phyloP scores from a whole-genome alignment of 2,797 vertebrate species.

The Sebastes glaucus region DNA sequence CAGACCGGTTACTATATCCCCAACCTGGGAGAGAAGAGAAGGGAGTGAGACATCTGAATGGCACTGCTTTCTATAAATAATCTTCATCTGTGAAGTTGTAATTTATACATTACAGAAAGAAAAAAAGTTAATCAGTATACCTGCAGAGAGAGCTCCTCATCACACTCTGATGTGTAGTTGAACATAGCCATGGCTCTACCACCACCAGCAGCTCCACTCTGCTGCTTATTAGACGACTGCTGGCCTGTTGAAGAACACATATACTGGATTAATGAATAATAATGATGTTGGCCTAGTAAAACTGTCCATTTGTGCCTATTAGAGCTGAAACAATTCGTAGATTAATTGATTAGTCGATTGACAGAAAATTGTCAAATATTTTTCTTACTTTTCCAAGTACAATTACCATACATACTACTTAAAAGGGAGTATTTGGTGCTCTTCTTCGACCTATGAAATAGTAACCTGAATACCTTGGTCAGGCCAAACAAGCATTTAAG shows the following conservation, averaged over 20 bases:
- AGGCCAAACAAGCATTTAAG: not conserved
- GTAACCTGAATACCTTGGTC: not conserved
- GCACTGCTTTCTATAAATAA: not conserved
- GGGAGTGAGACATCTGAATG: not conserved
- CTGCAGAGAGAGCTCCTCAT: slow-evolving; percentile 91
- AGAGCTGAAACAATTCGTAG: not conserved
- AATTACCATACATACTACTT: not conserved
- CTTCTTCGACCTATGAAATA: not conserved
- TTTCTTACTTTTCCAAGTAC: not conserved
- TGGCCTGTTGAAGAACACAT: slow-evolving; percentile 37
- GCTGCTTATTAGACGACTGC: slow-evolving; percentile 52
- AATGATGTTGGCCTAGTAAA: not conserved
- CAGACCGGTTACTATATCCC: slow-evolving; percentile 86
- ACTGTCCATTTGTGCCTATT: not conserved
- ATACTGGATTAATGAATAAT: not conserved
- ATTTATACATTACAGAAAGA: not conserved
- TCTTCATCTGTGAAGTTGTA: not conserved
- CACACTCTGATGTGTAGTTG: slow-evolving; percentile 85
- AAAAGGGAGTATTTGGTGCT: not conserved
- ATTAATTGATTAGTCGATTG: not conserved
- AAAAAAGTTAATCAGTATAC: not conserved
- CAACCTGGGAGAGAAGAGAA: slow-evolving; percentile 76
- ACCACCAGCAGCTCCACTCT: slow-evolving; percentile 48
- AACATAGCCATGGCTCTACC: slow-evolving; percentile 86
- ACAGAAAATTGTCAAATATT: too few species aligned